phyloP scores from a whole-genome alignment of 2,113 vertebrate genomes.

The Lonchura striata region DNA sequence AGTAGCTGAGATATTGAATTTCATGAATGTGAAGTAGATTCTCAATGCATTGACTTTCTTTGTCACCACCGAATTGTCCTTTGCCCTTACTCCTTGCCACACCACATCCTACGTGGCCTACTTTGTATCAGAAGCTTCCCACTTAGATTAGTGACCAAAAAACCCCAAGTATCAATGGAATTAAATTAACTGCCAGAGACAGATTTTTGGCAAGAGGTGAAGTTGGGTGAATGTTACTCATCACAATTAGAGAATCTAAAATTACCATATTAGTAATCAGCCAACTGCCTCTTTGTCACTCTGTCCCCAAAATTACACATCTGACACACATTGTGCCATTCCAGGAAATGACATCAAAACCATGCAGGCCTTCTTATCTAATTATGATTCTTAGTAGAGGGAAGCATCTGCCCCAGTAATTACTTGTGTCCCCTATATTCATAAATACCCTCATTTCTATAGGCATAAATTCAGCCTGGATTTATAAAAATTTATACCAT shows the following conservation, averaged over 20 bases:
- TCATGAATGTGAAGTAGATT: neutral
- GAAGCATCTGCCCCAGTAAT: neutral
- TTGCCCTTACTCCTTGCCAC: neutral
- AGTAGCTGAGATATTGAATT: neutral
- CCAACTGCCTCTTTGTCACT: constrained; percentile 50
- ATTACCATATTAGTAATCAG: constrained; percentile 39
- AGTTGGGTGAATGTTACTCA: constrained; percentile 31
- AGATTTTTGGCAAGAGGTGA: constrained; percentile 51
- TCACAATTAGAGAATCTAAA: constrained; percentile 41
- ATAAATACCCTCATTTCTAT: neutral
- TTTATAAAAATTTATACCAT: neutral
- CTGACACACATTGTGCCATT: constrained; percentile 5
- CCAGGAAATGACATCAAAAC: constrained; percentile 47
- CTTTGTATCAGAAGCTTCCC: neutral
- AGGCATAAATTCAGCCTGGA: neutral
- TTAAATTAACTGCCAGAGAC: neutral
- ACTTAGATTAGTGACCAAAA: neutral
- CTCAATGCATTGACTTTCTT: neutral
- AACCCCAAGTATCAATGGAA: neutral
- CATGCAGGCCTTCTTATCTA: constrained; percentile 4
- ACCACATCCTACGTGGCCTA: neutral
- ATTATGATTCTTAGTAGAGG: neutral
- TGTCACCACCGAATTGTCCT: neutral
- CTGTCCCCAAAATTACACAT: neutral
- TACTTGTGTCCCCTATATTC: neutral